A percentile compares a stretch with the other conserved stretches of the same genome.
phyloP scores from a whole-genome alignment of 2,888 invertebrate species.

The Chelonus formosanus region DNA sequence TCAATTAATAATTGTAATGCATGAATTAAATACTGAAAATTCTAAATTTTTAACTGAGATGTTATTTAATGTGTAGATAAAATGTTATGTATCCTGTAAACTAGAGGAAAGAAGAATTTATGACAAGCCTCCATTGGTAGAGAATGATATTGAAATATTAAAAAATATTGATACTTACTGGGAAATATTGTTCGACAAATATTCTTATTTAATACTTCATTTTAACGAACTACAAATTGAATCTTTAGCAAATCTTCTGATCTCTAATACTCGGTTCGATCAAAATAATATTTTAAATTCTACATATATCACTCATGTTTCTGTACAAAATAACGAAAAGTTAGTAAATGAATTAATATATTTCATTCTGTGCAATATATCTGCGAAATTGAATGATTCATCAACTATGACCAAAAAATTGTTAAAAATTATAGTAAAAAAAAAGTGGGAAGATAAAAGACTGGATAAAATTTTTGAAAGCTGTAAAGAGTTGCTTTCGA shows the following conservation, averaged over 20 bases:
- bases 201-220: slow-evolving; percentile 43
- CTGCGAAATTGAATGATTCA: slow-evolving; percentile 24
- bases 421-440: slow-evolving; percentile 12
- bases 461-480: slow-evolving; percentile 40
- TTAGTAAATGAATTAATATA: slow-evolving; percentile 45
- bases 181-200: slow-evolving; percentile 46
- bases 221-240: slow-evolving; percentile 47
- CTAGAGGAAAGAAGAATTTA: not conserved
- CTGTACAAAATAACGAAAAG: slow-evolving; percentile 45
- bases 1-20: not conserved
- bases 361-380: slow-evolving; percentile 43
- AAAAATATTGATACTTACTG: slow-evolving; percentile 47
- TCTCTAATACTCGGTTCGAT: slow-evolving; percentile 41
- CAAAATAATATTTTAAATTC: slow-evolving; percentile 39
- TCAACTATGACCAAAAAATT: slow-evolving; percentile 15
- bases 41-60: slow-evolving; percentile 11
- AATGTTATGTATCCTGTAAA: not conserved
- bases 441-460: slow-evolving; percentile 36
- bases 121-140: not conserved
- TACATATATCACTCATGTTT: slow-evolving; percentile 34
- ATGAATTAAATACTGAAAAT: slow-evolving; percentile 33
- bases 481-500: slow-evolving; percentile 38
- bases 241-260: slow-evolving; percentile 44
- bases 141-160: slow-evolving; percentile 19
- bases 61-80: no score